Evolutionary conservation across 2,888 invertebrate species (phyloP).

Genomic region (Drepanosiphum platanoidis): DNA sequence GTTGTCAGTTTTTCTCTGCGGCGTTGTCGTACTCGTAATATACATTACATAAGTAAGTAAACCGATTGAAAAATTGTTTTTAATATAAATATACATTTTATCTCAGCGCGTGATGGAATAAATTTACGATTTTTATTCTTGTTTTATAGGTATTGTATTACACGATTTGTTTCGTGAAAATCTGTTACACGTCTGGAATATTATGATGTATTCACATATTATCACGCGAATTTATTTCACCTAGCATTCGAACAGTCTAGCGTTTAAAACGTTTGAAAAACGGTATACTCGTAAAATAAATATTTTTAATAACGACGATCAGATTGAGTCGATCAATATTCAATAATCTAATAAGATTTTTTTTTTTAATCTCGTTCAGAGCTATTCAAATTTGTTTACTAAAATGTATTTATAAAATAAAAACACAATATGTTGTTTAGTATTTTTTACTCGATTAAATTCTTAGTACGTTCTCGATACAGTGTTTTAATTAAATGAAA

Average conservation of each 20-base stretch:
- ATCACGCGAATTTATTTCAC: too few species aligned
- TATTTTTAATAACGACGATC: background rate
- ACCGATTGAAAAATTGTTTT: slow-evolving; percentile 12
- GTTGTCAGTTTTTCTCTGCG: slow-evolving; percentile 15
- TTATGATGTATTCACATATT: background rate
- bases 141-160: background rate
- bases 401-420: too few species aligned
- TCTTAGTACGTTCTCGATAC: too few species aligned
- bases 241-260: too few species aligned
- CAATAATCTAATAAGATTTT: too few species aligned
- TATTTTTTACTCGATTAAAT: too few species aligned
- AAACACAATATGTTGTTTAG: too few species aligned
- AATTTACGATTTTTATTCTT: background rate
- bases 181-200: background rate
- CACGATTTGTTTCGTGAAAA: background rate
- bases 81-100: background rate
- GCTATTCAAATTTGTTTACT: too few species aligned
- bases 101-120: background rate
- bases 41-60: slow-evolving; percentile 26
- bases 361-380: too few species aligned
- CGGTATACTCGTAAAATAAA: background rate
- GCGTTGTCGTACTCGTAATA: slow-evolving; percentile 19
- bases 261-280: too few species aligned
- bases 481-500: too few species aligned
- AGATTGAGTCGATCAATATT: background rate